Base-by-base conservation (phyloP, 2,888 invertebrate species). In the Cheilosia variabilis region DNA sequence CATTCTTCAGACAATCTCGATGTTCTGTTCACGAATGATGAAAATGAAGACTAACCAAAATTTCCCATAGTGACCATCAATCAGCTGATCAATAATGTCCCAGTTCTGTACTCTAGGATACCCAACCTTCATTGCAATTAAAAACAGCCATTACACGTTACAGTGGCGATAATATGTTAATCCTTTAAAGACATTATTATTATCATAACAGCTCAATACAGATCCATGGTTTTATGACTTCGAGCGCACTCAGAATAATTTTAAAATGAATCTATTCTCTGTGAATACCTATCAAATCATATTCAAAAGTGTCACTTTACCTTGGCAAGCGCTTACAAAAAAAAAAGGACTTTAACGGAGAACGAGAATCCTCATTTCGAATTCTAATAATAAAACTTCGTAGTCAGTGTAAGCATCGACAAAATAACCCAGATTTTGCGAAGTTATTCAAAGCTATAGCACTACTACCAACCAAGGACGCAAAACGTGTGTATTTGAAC, bases 321-420 rank as follows among this genome's bases (percentile, higher is more conserved):
- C 17, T 53, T 17, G 15, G 27, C 15, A 53, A n/a, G 7, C 15
- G 27, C 31, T 31, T 55, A 10, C 3, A 10, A 37, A 31, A 31
- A 31, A 31, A 55, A 53, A 55, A 27, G 31, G 10, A 13, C 31
- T 15, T 15, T n/a, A 62, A 31, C 62, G 10, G 43, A n/a, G n/a
- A 24, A 45, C n/a, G 43, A n/a, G n/a, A 24, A 45, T 27, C 27
- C 27, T 60, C 10, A 60, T 45, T 62, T 27, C 17, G 13, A 62
- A 47, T 62, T 62, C 13, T 45, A 62, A 62, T 47, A 62, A 62
- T 45, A 62, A 62, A 27, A 31, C 45, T 62, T 45, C 45, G 45
- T 10, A 34, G 31, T 47, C 19, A 15, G 19, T 31, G 63, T 47
- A 62, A 62, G 31, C 62, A 62, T 24, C n/a, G 45, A 10, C 31